These are phyloP conservation scores for Epizoanthus scotinus DNA, from an alignment of 92 coral and sea anemone species.

Conservation along the genomic window DNA sequence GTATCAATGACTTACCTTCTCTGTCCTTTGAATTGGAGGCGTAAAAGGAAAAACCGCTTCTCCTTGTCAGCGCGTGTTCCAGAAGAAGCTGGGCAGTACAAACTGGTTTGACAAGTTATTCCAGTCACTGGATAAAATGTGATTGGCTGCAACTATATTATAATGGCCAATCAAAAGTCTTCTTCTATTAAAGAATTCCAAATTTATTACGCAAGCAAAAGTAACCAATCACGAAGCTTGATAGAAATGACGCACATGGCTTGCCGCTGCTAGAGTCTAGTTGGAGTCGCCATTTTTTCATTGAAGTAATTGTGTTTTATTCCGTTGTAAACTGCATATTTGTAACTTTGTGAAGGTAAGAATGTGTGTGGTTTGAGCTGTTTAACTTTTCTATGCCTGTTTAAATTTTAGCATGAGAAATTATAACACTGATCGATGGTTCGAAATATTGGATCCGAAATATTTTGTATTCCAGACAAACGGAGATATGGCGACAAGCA, in stretches of 20 bases:
- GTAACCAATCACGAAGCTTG: slow-evolving; percentile 21
- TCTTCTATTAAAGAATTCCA: neutral
- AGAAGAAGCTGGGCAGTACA: neutral
- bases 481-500: neutral
- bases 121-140: neutral
- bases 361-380: neutral
- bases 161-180: neutral
- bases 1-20: neutral
- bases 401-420: neutral
- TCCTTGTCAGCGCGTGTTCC: neutral
- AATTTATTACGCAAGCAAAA: neutral
- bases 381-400: neutral
- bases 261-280: too few species aligned
- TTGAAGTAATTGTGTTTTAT: too few species aligned
- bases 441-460: neutral
- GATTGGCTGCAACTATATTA: neutral
- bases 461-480: too few species aligned
- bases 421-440: neutral
- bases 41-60: neutral
- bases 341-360: neutral
- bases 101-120: slow-evolving; percentile 27
- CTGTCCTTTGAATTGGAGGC: neutral
- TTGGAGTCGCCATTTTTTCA: neutral
- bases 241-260: slow-evolving; percentile 24
- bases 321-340: neutral